Evolutionary conservation across 1,140 invertebrate genomes (phyloP), one percentile per base, ranked within the genome.

Genomic region (Sarcophaga bullata): DNA sequence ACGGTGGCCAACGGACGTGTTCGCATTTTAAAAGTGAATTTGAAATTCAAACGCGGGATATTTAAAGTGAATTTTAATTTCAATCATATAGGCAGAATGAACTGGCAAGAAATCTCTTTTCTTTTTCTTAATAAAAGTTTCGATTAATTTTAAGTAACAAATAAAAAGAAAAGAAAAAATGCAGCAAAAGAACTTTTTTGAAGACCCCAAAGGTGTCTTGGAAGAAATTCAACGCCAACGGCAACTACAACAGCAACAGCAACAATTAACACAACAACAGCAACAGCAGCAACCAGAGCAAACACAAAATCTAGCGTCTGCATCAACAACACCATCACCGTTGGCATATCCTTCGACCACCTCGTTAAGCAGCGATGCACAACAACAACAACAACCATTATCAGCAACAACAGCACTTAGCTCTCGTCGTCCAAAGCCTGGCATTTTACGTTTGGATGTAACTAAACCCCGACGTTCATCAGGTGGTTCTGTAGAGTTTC

Each of bases 401-500:
- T 9, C 9, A 11, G 47, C 37, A 62, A 58, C 49, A 15, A 58
- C 49, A 15, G 5, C 54, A 15, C 58, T n/a, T 3, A 17, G n/a
- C 58, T 46, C 11, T 2, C 84, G 85, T 15, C 88, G 88, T 37
- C 84, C 87, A 83, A 88, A 88, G 80, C 58, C 85, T 52, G 91
- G 91, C 11, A 92, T 92, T 62, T 84, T 92, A 15, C 87, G 91
- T 13, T 85, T 91, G 82, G 91, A 92, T 84, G 86, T 91, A 15
- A 86, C 83, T 52, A 91, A 91, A 75, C 91, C 91, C 25, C 86
- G 91, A 83, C 87, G 90, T 85, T 91, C 89, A 85, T 92, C 91
- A 84, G 91, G 91, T 84, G 90, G 90, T 87, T 92, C 91, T 73
- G 91, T 91, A 17, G 91, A 92, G 82, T 91, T 92, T 85, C 89